Conservation (phyloP, 2,888 invertebrate species). For the Aphidoletes aphidimyza region DNA sequence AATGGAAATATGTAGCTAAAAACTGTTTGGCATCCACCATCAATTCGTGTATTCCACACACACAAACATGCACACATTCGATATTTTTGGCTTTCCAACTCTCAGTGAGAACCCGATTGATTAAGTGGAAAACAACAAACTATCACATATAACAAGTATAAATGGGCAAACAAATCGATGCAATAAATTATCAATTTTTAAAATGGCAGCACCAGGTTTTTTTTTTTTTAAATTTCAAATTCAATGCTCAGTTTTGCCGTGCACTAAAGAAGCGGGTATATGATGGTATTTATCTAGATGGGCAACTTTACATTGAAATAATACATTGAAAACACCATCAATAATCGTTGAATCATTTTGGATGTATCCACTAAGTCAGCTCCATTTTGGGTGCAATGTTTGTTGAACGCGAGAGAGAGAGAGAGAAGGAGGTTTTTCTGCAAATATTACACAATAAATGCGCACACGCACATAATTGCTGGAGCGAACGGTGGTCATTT, state of each 20-base stretch:
- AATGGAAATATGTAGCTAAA: slow-evolving; percentile 6
- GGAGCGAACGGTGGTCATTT: neutral
- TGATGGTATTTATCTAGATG: slow-evolving; percentile 21
- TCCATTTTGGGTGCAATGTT: neutral
- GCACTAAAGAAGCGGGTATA: neutral
- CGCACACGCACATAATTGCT: neutral
- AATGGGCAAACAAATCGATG: slow-evolving; percentile 4
- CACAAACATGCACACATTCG: no score
- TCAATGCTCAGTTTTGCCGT: neutral
- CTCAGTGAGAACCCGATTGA: no score
- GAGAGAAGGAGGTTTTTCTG: neutral
- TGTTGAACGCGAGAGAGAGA: neutral
- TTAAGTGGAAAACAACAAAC: slow-evolving; percentile 1
- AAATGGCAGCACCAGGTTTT: neutral
- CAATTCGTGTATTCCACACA: neutral
- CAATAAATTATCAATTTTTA: slow-evolving; percentile 46
- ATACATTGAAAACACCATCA: neutral
- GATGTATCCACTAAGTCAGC: neutral
- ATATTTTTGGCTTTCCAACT: no score
- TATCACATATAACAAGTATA: slow-evolving; percentile 24
- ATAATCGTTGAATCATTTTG: neutral
- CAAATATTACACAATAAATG: neutral
- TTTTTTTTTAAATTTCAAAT: neutral
- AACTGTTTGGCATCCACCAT: neutral
- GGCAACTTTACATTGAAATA: slow-evolving; percentile 19